Percentiles rank a stretch among this genome's conserved stretches.
Conservation (phyloP, 2,113 vertebrate species). For the Petaurus breviceps region DNA sequence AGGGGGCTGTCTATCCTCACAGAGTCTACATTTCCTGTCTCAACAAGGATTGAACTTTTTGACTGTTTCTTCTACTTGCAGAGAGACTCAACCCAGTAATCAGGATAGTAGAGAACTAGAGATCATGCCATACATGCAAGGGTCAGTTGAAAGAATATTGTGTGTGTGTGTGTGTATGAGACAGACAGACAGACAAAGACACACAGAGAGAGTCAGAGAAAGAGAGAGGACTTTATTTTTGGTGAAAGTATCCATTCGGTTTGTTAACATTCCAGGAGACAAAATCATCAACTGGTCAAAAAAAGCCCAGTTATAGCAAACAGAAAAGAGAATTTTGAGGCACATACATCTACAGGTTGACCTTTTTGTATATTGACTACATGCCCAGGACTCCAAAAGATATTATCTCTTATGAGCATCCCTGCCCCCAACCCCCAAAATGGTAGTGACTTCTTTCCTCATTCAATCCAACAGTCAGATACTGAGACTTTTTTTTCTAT, state of each 20-base stretch:
- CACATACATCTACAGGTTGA: not conserved
- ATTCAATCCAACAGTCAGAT: not conserved
- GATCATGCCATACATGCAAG: no score
- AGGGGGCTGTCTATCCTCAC: no score
- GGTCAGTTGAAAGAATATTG: no score
- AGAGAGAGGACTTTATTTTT: not conserved
- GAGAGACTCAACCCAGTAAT: no score
- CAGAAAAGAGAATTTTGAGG: not conserved
- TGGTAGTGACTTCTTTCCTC: not conserved
- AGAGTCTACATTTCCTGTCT: no score
- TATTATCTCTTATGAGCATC: not conserved
- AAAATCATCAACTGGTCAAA: constrained; percentile 6
- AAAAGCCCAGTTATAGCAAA: constrained; percentile 7
- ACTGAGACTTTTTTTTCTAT: not conserved
- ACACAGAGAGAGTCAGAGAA: no score
- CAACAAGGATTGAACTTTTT: no score
- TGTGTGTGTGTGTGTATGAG: no score
- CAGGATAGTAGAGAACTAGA: no score
- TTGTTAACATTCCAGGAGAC: not conserved
- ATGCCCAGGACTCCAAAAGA: not conserved
- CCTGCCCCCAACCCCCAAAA: not conserved
- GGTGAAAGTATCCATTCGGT: constrained; percentile 15
- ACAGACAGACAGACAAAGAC: no score
- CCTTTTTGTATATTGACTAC: not conserved
- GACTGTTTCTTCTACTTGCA: no score